phyloP scores from a whole-genome alignment of 2,113 vertebrate genomes.

The Cyanoderma ruficeps region DNA sequence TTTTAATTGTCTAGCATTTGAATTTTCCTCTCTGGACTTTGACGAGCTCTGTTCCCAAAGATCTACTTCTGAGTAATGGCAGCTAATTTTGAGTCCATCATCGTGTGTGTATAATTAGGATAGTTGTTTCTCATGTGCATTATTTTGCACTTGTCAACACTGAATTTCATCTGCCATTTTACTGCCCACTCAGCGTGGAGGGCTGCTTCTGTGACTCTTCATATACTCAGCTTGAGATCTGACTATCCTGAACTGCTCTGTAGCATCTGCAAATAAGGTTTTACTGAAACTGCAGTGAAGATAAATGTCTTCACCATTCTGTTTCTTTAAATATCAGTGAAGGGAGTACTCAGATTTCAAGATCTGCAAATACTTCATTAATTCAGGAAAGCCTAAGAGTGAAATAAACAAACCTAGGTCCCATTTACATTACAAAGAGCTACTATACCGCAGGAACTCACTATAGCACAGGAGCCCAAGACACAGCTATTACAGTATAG shows the following conservation, averaged over 20 bases:
- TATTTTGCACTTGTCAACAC: conserved; percentile 27
- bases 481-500: neutral
- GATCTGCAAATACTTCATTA: conserved; percentile 52
- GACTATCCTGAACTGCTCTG: neutral
- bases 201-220: neutral
- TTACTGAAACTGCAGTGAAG: conserved; percentile 20
- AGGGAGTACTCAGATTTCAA: neutral
- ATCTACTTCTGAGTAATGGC: neutral
- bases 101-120: neutral
- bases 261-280: conserved; percentile 11
- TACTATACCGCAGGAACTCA: conserved; percentile 19
- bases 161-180: conserved; percentile 37
- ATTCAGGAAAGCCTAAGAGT: conserved; percentile 52
- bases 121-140: neutral
- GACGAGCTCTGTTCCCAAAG: neutral
- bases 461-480: neutral
- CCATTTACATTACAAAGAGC: conserved; percentile 61
- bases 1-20: neutral
- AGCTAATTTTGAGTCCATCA: neutral
- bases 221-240: neutral
- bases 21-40: neutral
- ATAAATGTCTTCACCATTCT: neutral
- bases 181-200: neutral
- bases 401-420: conserved; percentile 50
- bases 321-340: conserved; percentile 41